Evolutionary conservation across 2,797 vertebrate genomes (phyloP), one percentile per base, ranked within the genome.

Genomic region (Acipenser ruthenus): DNA sequence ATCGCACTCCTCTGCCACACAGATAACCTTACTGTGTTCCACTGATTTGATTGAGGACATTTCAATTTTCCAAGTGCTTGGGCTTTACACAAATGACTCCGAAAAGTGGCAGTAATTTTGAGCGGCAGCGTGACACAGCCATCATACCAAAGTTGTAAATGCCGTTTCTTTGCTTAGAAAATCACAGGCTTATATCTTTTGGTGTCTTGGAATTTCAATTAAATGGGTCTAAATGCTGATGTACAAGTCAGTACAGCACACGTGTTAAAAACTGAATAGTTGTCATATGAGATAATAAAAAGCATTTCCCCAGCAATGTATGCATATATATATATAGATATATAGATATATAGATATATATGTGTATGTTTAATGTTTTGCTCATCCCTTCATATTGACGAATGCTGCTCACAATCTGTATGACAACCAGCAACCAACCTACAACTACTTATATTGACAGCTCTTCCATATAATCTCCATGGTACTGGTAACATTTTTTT

Each of bases 141-240:
- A 65, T 72, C 68, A 63, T 50, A 47, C 67, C 62, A 23, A n/a
- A 51, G 11, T 6, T 37, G 11, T 15, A 58, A 73, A 71, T 56
- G 50, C 12, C 13, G 56, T 67, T 65, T 67, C 5, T 59, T 60
- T 37, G 37, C 37, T 37, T 37, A 37, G 37, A 37, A 37, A 37
- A 37, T 37, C 65, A 63, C 69, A 52, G 67, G 59, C 65, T 55
- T 37, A 52, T 9, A 23, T 49, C 68, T 65, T 4, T 13, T 50
- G 0, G 64, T 50, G 56, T 52, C 61, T 67, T 1, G 7, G 49
- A 49, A 15, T 64, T 6, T 50, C 52, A 18, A 65, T 69, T 77
- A 75, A 66, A 4, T 70, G 70, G 73, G 63, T 61, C 62, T 64
- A 72, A 62, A 76, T 72, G 66, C 65, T 66, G 62, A 67, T 6